Evolutionary conservation across 2,888 invertebrate species (phyloP).

Genomic region (Hydropsyche betteni): DNA sequence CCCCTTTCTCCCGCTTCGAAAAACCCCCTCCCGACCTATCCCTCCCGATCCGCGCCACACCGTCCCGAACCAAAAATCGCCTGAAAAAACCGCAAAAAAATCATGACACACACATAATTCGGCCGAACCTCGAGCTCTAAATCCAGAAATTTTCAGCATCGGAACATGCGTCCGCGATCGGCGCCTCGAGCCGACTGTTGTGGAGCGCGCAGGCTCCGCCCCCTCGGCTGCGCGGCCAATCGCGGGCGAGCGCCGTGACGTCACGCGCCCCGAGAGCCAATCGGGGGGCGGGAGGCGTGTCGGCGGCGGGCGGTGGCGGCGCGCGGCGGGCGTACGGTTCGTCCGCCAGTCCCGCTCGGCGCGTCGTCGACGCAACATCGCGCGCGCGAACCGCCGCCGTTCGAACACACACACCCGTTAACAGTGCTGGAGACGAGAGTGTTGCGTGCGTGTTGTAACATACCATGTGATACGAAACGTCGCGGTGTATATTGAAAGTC

Average conservation of each 20-base stretch:
- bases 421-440: conserved; percentile 54
- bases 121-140: too few species aligned
- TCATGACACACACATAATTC: too few species aligned
- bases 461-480: too few species aligned
- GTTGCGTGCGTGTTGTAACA: neutral
- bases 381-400: conserved; percentile 68
- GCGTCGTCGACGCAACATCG: conserved; percentile 60
- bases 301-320: conserved; percentile 59
- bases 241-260: conserved; percentile 54
- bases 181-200: conserved; percentile 48
- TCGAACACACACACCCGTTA: conserved; percentile 60
- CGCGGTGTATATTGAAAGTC: neutral
- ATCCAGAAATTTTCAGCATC: too few species aligned
- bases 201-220: conserved; percentile 48
- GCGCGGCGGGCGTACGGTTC: conserved; percentile 63
- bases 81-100: too few species aligned
- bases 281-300: conserved; percentile 55
- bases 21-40: too few species aligned
- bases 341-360: conserved; percentile 58
- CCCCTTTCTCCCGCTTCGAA: too few species aligned
- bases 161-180: conserved; percentile 14
- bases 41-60: too few species aligned
- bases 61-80: too few species aligned
- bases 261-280: conserved; percentile 56
- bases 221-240: conserved; percentile 52